Conservation (phyloP, 1,140 invertebrate species). For the Subanguina moxae region DNA sequence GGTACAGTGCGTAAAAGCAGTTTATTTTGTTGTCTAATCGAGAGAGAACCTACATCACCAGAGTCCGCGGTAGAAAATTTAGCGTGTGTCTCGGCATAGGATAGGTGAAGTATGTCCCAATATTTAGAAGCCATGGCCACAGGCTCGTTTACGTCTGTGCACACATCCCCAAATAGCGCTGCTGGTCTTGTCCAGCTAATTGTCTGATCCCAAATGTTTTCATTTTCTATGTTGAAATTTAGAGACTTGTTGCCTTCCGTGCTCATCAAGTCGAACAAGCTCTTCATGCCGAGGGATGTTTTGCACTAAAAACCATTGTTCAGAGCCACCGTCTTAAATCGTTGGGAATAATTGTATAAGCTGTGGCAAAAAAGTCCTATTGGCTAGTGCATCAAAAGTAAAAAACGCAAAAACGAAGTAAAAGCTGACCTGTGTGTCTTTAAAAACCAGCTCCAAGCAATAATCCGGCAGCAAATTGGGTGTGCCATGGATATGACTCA, state of each 20-base stretch:
- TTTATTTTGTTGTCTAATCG: too few relatives aligned
- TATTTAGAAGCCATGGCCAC: conserved; percentile 94
- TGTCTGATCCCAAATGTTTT: conserved; percentile 61
- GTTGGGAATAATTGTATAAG: too few relatives aligned
- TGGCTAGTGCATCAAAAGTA: conserved; percentile 17
- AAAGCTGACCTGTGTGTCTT: conserved; percentile 50
- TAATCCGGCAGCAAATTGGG: conserved; percentile 47
- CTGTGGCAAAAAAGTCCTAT: too few relatives aligned
- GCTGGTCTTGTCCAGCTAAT: conserved; percentile 78
- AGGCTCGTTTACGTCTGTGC: conserved; percentile 88
- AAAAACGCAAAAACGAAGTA: conserved; percentile 8
- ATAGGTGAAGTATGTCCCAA: conserved; percentile 90
- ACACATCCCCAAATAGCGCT: conserved; percentile 91
- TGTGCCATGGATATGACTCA: conserved; percentile 43
- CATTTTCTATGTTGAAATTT: not conserved
- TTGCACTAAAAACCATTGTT: conserved; percentile 89
- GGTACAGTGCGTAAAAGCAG: not conserved
- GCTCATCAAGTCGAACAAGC: conserved; percentile 93
- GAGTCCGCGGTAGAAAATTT: conserved; percentile 95
- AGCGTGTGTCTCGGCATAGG: conserved; percentile 95
- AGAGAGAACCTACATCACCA: conserved; percentile 66
- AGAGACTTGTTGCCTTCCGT: conserved; percentile 3
- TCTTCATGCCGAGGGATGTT: conserved; percentile 91
- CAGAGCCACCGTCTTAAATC: too few relatives aligned
- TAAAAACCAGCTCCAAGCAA: conserved; percentile 47